Conservation (phyloP, 2,797 vertebrate genomes). For the Hapalemur alaotrensis region DNA sequence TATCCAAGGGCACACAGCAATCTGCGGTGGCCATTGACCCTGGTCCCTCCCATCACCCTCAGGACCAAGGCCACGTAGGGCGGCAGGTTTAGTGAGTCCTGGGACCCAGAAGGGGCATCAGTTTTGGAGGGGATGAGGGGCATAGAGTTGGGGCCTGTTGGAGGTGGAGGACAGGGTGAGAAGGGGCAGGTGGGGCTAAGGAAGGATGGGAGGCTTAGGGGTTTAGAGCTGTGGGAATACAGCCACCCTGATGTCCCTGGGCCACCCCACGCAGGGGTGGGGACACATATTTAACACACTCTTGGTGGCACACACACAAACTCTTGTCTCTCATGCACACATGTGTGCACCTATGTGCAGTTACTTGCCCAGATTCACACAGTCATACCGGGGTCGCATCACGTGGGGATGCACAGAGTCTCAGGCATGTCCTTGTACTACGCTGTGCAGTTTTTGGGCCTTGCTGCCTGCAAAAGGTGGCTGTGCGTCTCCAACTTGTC, state of each 20-base stretch:
- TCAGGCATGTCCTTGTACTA: fast-evolving
- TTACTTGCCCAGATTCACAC: fast-evolving
- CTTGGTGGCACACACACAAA: too few species aligned
- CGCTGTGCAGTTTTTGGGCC: fast-evolving
- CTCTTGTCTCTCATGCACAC: background rate
- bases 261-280: background rate
- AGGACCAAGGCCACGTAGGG: background rate
- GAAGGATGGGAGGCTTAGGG: background rate
- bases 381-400: background rate
- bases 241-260: background rate
- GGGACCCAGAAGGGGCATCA: background rate
- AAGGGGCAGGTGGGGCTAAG: background rate
- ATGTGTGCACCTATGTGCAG: background rate
- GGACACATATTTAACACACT: background rate
- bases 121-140: background rate
- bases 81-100: background rate
- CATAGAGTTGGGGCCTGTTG: background rate
- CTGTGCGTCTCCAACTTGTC: fast-evolving
- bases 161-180: background rate
- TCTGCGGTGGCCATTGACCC: background rate
- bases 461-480: background rate
- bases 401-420: fast-evolving
- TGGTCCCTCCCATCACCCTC: background rate
- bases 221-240: background rate
- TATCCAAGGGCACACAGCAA: background rate